These are phyloP conservation scores for Callocephalon fimbriatum DNA, from an alignment of 2,113 vertebrate genomes.

Conservation along the genomic window DNA sequence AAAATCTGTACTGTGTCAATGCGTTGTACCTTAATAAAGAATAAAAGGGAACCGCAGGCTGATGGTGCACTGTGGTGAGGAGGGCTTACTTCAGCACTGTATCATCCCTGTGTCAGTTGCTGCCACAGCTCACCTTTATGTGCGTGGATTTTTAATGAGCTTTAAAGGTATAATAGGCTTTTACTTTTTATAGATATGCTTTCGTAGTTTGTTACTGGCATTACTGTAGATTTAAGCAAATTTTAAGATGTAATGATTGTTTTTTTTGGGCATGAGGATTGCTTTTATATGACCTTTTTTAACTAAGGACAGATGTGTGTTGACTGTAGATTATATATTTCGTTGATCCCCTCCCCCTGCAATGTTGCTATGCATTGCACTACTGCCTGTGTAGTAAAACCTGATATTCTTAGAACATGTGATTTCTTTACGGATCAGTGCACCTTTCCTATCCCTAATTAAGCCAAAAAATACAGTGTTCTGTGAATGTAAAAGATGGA, in stretches of 20 bases:
- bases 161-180: not conserved
- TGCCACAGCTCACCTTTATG: not conserved
- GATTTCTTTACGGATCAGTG: constrained; percentile 1
- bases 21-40: not conserved
- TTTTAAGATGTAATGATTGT: not conserved
- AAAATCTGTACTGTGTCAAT: not conserved
- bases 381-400: not conserved
- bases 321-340: not conserved
- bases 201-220: not conserved
- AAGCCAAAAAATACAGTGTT: not conserved
- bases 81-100: not conserved
- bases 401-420: not conserved
- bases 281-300: not conserved
- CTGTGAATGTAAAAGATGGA: not conserved
- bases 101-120: not conserved
- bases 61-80: not conserved
- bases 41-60: not conserved
- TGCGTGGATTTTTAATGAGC: not conserved
- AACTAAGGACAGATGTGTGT: not conserved
- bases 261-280: not conserved
- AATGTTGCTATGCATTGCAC: not conserved
- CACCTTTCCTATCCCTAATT: not conserved
- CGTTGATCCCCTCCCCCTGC: not conserved
- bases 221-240: not conserved
- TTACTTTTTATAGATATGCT: not conserved